Evolutionary conservation across 2,797 vertebrate genomes (phyloP).

Genomic region (Girardinus metallicus): DNA sequence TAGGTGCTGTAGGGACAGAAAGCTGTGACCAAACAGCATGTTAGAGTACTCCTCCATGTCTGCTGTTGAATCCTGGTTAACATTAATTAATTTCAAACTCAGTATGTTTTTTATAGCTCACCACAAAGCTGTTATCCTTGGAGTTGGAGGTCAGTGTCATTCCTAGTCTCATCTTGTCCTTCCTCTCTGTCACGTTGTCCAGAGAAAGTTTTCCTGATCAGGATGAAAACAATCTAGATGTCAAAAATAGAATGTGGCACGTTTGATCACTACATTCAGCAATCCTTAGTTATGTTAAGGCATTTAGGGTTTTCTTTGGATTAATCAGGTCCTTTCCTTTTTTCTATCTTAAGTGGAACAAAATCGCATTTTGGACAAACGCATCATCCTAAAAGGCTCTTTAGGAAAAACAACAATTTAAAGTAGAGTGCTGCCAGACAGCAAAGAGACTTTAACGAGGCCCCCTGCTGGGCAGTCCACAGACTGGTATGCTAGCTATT

Average conservation of each 20-base stretch:
- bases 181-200: conserved; percentile 89
- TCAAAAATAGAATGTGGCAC: not conserved
- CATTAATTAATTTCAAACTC: not conserved
- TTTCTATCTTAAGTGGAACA: not conserved
- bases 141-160: conserved; percentile 91
- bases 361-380: not conserved
- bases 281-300: not conserved
- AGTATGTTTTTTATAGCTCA: conserved; percentile 66
- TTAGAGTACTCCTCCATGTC: too few relatives aligned
- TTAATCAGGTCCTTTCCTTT: not conserved
- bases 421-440: not conserved
- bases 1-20: not conserved
- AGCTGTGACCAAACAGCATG: not conserved
- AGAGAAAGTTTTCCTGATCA: conserved; percentile 82
- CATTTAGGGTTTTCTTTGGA: not conserved
- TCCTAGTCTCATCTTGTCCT: conserved; percentile 93
- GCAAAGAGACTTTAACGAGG: not conserved
- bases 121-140: conserved; percentile 92
- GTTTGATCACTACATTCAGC: not conserved
- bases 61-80: not conserved
- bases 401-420: not conserved
- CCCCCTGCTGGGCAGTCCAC: not conserved
- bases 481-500: not conserved
- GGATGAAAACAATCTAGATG: not conserved
- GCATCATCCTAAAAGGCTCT: not conserved